phyloP scores from a whole-genome alignment of 2,113 vertebrate genomes.

The Colaptes auratus region DNA sequence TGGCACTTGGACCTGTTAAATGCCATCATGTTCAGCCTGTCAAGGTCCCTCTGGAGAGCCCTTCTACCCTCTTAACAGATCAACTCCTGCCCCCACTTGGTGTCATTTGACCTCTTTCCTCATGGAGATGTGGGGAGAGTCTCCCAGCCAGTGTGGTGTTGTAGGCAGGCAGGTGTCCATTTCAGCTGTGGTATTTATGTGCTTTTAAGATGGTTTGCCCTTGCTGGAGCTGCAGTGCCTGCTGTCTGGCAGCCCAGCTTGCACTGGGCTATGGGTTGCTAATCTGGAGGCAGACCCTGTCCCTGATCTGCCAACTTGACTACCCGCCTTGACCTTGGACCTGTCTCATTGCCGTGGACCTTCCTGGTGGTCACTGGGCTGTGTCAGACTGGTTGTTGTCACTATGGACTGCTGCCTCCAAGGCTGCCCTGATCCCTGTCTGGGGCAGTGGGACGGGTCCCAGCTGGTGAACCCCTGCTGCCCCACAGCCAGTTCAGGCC shows the following conservation, averaged over 20 bases:
- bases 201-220: neutral
- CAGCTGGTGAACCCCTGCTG: fast-evolving
- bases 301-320: neutral
- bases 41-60: no score
- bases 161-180: fast-evolving
- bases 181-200: neutral
- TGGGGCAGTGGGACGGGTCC: fast-evolving
- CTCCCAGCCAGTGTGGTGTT: fast-evolving
- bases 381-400: neutral
- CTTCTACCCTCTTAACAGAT: no score
- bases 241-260: neutral
- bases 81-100: no score
- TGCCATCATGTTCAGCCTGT: no score
- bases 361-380: neutral
- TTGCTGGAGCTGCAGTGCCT: fast-evolving
- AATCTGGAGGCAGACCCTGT: neutral
- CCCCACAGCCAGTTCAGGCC: neutral
- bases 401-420: neutral
- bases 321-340: constrained; percentile 1
- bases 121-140: neutral
- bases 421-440: neutral
- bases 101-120: no score
- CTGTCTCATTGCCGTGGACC: neutral
- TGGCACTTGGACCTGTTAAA: no score
- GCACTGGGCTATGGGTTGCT: neutral